Conservation (phyloP, 2,113 vertebrate species). For the Bujurquina vittata region DNA sequence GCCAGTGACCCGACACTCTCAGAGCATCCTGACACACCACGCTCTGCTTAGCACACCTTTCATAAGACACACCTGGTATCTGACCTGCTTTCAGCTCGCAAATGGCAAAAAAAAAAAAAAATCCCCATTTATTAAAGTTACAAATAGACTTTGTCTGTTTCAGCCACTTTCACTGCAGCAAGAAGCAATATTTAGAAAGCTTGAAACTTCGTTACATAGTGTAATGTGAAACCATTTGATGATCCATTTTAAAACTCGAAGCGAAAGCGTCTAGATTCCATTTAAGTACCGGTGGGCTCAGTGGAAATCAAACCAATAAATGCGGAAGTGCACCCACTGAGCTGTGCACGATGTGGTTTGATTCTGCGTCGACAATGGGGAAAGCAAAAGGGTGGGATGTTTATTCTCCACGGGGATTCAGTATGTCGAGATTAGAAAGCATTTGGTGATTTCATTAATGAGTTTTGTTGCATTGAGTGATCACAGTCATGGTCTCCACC, state of each 20-base stretch:
- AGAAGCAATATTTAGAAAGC: conserved; percentile 1
- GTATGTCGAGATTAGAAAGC: conserved; percentile 58
- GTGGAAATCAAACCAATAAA: conserved; percentile 46
- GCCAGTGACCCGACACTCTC: conserved; percentile 62
- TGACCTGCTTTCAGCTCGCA: conserved; percentile 36
- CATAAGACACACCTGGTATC: conserved; percentile 43
- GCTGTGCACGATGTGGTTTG: conserved; percentile 40
- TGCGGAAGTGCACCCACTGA: conserved; percentile 43
- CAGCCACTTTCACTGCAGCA: neutral
- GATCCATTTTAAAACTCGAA: neutral
- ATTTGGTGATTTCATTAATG: conserved; percentile 72
- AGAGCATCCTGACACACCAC: conserved; percentile 45
- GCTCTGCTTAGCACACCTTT: conserved; percentile 47
- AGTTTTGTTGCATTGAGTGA: conserved; percentile 72
- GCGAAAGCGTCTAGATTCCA: neutral
- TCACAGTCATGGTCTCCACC: conserved; percentile 65
- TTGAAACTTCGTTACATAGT: neutral
- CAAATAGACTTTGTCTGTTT: neutral
- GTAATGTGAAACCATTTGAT: neutral
- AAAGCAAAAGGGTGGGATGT: conserved; percentile 30
- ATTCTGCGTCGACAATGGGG: conserved; percentile 29
- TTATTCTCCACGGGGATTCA: conserved; percentile 61
- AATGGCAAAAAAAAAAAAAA: neutral
- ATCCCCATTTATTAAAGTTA: neutral
- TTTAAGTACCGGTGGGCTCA: conserved; percentile 2